Conservation (phyloP, 2,888 invertebrate species). For the Ceraclea dissimilis region DNA sequence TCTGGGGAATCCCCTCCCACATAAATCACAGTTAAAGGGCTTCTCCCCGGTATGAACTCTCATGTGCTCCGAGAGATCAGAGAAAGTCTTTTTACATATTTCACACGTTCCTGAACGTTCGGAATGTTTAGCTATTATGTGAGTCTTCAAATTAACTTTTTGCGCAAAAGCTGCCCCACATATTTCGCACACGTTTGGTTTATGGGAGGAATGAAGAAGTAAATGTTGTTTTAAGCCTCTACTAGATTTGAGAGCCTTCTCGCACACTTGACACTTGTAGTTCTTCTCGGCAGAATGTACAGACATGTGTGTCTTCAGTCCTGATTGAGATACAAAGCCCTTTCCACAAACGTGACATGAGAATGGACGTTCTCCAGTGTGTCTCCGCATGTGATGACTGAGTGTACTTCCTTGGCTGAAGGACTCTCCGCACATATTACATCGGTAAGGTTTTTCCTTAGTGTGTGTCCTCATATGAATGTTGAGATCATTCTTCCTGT, state of each 20-base stretch:
- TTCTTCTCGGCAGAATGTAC: constrained; percentile 17
- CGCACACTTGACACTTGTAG: constrained; percentile 18
- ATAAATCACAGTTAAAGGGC: constrained; percentile 38
- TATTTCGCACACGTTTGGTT: constrained; percentile 38
- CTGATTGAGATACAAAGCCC: constrained; percentile 11
- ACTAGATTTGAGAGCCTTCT: constrained; percentile 18
- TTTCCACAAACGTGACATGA: constrained; percentile 19
- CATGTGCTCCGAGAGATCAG: constrained; percentile 50
- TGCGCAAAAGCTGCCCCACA: constrained; percentile 46
- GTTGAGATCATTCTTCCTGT: constrained; percentile 34
- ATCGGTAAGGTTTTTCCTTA: constrained; percentile 39
- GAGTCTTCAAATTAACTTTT: constrained; percentile 48
- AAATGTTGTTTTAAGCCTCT: constrained; percentile 14
- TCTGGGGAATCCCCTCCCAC: constrained; percentile 35
- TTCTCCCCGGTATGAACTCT: constrained; percentile 51
- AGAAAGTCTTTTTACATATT: constrained; percentile 46
- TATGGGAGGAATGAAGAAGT: constrained; percentile 36
- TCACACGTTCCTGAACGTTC: constrained; percentile 49
- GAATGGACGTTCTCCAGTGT: constrained; percentile 26
- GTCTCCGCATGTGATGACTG: constrained; percentile 33
- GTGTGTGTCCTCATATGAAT: constrained; percentile 40
- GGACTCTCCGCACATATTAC: constrained; percentile 33
- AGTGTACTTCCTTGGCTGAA: constrained; percentile 37
- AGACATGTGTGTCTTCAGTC: constrained; percentile 8
- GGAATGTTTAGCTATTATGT: constrained; percentile 49